phyloP scores from a whole-genome alignment of 2,888 invertebrate species.

The Amaurobius ferox region DNA sequence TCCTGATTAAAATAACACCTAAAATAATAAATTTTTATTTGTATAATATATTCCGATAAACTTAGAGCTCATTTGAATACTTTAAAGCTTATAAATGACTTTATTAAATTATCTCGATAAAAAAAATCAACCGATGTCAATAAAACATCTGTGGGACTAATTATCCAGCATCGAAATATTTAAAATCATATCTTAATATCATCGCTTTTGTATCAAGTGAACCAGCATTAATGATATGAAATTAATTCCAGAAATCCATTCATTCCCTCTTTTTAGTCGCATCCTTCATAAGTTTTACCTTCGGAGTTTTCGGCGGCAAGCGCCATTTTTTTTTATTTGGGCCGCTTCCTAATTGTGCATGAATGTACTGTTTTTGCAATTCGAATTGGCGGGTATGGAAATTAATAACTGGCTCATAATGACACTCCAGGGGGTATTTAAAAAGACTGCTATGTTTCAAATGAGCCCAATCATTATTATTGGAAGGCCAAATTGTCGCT shows the following conservation, averaged over 20 bases:
- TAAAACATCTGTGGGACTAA: neutral
- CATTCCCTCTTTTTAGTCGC: neutral
- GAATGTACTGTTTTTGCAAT: slow-evolving; percentile 8
- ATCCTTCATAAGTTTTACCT: neutral
- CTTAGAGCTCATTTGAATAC: neutral
- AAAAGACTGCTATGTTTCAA: slow-evolving; percentile 47
- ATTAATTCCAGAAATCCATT: neutral
- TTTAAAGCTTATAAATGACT: neutral
- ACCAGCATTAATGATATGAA: slow-evolving; percentile 4
- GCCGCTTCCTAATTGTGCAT: neutral
- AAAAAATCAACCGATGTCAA: neutral
- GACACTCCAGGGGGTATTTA: slow-evolving; percentile 63
- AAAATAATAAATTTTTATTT: no score
- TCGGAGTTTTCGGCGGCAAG: neutral
- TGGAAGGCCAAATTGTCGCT: slow-evolving; percentile 45
- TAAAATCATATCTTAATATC: neutral
- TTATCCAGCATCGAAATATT: neutral
- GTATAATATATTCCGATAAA: no score
- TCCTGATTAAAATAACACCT: no score
- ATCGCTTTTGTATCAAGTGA: neutral
- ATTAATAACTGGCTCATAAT: slow-evolving; percentile 64
- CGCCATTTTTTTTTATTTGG: neutral
- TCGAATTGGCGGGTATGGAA: slow-evolving; percentile 1
- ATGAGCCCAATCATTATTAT: slow-evolving; percentile 66
- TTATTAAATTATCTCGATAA: neutral